Evolutionary conservation across 1,140 invertebrate genomes (phyloP), one percentile per base, ranked within the genome.

Genomic region (Heliconius nattereri): DNA sequence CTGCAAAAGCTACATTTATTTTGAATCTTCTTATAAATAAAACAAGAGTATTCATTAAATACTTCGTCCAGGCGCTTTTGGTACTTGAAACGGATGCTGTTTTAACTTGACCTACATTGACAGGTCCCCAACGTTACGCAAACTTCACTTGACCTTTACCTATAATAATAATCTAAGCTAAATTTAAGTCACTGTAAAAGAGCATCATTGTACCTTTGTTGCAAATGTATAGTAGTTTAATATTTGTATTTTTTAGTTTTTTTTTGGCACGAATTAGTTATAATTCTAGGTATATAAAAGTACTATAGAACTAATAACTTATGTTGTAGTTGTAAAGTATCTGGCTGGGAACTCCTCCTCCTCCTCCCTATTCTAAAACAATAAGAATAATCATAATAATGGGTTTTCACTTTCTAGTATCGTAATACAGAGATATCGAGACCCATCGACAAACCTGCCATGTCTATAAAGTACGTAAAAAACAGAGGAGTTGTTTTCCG

Each of bases 101-200:
- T 76, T 75, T 78, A 78, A 72, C 80, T 81, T 78, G 80, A 81
- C 80, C 80, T 78, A 81, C 60, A 81, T 81, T 66, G 80, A 74
- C 78, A 73, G 71, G 49, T 40, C 40, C 37, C 52, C 74, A 76
- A 76, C 54, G 79, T 80, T 75, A 80, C 49, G 71, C 49, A 71
- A 75, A 72, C 78, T 60, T 45, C 66, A 72, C 78, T 79, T 49
- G 73, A 79, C 78, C 78, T 76, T 79, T 75, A 75, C 66, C 49
- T 26, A 74, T 71, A 8, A n/a, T 66, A 78, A 66, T 66, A 66
- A 66, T 66, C 60, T 66, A 66, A 66, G 60, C 60, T 66, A 29
- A 11, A 66, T 66, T 66, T 29, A 29, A 13, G 60, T 66, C 7
- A 29, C n/a, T 29, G n/a, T 66, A 66, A 29, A 66, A 66, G 60